Percentiles rank a stretch among this genome's conserved stretches.
phyloP scores from a whole-genome alignment of 2,113 vertebrate genomes.

The Etheostoma spectabile region DNA sequence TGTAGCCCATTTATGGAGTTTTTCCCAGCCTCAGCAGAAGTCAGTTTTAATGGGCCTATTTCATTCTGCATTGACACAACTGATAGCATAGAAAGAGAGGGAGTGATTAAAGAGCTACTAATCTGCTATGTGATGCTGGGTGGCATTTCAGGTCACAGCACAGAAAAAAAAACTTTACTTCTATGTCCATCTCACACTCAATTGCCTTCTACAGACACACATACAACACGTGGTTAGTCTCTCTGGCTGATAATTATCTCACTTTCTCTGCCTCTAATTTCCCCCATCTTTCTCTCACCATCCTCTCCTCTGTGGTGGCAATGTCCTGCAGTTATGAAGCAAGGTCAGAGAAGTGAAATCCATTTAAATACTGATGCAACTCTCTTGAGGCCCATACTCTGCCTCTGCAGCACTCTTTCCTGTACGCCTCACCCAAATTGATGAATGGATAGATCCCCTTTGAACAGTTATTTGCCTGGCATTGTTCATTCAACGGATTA shows the following conservation, averaged over 20 bases:
- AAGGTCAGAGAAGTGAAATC: conserved; percentile 81
- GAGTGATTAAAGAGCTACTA: not conserved
- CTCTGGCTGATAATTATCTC: conserved; percentile 56
- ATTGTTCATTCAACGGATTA: conserved; percentile 59
- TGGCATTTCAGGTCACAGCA: conserved; percentile 11
- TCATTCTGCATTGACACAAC: not conserved
- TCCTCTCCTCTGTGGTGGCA: conserved; percentile 73
- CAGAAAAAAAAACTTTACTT: not conserved
- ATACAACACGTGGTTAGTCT: conserved; percentile 12
- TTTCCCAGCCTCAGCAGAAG: conserved; percentile 3
- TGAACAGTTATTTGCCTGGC: conserved; percentile 59
- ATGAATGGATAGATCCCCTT: conserved; percentile 58
- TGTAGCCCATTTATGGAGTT: not conserved
- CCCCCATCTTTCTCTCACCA: conserved; percentile 60
- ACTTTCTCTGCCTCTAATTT: conserved; percentile 67
- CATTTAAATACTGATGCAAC: conserved; percentile 82
- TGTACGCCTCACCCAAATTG: conserved; percentile 62
- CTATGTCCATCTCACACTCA: conserved; percentile 22
- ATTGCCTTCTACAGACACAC: conserved; percentile 13
- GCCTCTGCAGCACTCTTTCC: conserved; percentile 64
- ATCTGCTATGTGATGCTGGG: not conserved
- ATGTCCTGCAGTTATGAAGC: conserved; percentile 83
- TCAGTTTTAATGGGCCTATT: not conserved
- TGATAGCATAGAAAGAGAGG: not conserved
- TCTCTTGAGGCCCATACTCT: conserved; percentile 70